Evolutionary conservation across 2,113 vertebrate species (phyloP), one percentile per base, ranked within the genome.

Genomic region (Chroicocephalus ridibundus): DNA sequence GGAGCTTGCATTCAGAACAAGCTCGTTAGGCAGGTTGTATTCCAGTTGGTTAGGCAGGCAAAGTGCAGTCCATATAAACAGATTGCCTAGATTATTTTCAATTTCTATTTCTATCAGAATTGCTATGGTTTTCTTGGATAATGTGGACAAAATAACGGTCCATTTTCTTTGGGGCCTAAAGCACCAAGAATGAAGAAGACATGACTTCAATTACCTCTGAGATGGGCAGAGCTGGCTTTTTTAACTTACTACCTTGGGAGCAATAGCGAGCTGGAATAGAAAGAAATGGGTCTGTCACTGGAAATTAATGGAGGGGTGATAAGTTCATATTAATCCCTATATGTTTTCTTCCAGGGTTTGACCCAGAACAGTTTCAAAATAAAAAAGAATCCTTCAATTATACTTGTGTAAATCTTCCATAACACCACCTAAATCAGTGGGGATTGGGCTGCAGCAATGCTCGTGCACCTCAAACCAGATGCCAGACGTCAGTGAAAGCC

Each of bases 301-400:
- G 40, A 91, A 93, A 92, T 88, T 91, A 95, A 93, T 42, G 25
- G 77, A 76, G 20, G 34, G 40, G 13, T 16, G 55, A 82, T 72
- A 89, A 94, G 57, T 92, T 93, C 36, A 46, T 87, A 79, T 91
- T 86, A 88, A 92, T 91, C 31, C 19, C 40, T 78, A 6, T 29
- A 71, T 61, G 34, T 66, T 82, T 94, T 94, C 65, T 89, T 91
- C 52, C 65, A 65, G 21, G 24, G 19, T 95, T 92, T 93, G 69
- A 89, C 57, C 69, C 3, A 7, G 72, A 79, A 75, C 38, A 66
- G 40, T 86, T 88, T 89, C 47, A 91, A 79, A 96, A 94, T 61
- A 91, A 94, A 79, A 79, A 94, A 82, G 25, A 90, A 92, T 68
- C 34, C 21, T 93, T 94, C 74, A 84, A 25, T 90, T 89, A 69